A percentile compares a stretch with the other conserved stretches of the same genome.
Conservation (phyloP, 2,113 vertebrate species). For the Numenius arquata region DNA sequence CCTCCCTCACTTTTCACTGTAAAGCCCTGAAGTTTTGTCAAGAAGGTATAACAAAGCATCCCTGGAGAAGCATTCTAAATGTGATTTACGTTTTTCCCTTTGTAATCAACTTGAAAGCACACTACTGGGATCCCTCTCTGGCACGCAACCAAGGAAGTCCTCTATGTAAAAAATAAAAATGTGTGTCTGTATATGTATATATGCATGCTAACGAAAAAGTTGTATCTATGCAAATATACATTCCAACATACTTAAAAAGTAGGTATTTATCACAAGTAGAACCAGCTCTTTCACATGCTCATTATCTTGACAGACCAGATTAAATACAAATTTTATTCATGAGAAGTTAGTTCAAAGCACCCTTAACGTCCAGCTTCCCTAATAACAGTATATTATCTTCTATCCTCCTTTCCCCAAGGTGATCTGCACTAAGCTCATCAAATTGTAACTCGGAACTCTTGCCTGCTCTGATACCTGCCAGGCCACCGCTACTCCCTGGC, state of each 20-base stretch:
- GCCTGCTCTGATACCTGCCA: background rate
- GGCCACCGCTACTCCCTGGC: background rate
- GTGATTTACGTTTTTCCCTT: background rate
- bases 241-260: constrained; percentile 16
- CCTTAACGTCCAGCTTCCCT: constrained; percentile 27
- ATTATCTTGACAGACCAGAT: constrained; percentile 5
- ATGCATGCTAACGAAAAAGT: background rate
- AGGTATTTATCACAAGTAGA: background rate
- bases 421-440: background rate
- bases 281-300: background rate
- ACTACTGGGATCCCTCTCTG: background rate
- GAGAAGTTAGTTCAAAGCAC: constrained; percentile 31
- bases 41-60: background rate
- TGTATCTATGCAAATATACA: background rate
- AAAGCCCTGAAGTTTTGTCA: background rate
- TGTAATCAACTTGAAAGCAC: background rate
- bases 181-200: too few species aligned
- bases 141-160: background rate
- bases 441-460: background rate
- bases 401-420: background rate
- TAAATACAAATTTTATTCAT: constrained; percentile 1
- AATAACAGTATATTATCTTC: background rate
- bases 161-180: background rate
- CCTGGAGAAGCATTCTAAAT: background rate
- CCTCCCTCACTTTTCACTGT: background rate